phyloP scores from a whole-genome alignment of 2,113 vertebrate species.

The Mellivora capensis region DNA sequence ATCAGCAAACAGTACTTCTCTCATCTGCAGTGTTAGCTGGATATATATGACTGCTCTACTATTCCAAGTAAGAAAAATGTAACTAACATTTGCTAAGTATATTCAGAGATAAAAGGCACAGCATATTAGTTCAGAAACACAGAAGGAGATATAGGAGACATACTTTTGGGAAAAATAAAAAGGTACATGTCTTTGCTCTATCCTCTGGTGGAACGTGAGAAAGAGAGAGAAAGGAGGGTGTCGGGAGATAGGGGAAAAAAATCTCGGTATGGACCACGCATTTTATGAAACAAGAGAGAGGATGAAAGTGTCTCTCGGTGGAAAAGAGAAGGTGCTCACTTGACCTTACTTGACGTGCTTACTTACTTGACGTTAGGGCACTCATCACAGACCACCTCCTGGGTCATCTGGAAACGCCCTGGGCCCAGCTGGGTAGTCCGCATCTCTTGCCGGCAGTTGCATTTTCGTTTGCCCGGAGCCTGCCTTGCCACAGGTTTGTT shows the following conservation, averaged over 20 bases:
- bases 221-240: background rate
- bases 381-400: slow-evolving; percentile 98
- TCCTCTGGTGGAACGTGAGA: background rate
- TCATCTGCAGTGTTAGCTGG: background rate
- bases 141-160: background rate
- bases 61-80: background rate
- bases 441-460: slow-evolving; percentile 99
- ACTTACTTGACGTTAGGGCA: slow-evolving; percentile 98
- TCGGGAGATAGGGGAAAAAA: background rate
- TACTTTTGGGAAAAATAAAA: background rate
- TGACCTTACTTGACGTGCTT: too few relatives aligned
- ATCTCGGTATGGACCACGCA: background rate
- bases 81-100: background rate
- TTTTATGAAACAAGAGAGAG: background rate
- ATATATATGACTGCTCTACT: background rate
- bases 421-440: slow-evolving; percentile 98
- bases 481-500: slow-evolving; percentile 97
- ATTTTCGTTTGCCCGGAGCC: slow-evolving; percentile 96
- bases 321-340: background rate
- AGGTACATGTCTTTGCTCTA: background rate
- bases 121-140: background rate
- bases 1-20: background rate
- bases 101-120: background rate
- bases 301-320: background rate
- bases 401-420: slow-evolving; percentile 99